These are phyloP conservation scores for Glaucopsyche alexis DNA, from an alignment of 2,888 invertebrate genomes.

Conservation along the genomic window DNA sequence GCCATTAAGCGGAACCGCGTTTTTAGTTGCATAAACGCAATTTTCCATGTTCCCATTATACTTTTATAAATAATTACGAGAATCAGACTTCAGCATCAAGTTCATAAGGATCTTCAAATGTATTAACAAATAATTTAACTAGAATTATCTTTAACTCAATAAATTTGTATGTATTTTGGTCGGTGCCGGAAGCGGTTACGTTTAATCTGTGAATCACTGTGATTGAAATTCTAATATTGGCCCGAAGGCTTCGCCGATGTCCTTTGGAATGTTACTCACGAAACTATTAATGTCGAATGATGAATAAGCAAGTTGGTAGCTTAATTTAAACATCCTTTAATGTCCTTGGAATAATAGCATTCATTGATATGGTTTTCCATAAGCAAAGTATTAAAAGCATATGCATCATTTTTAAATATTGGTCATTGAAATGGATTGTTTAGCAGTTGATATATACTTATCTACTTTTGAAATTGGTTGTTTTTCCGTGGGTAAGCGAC, in stretches of 20 bases:
- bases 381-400: neutral
- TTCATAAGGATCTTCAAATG: neutral
- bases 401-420: no score
- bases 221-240: slow-evolving; percentile 26
- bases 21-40: slow-evolving; percentile 54
- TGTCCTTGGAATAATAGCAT: slow-evolving; percentile 1
- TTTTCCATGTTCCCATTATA: neutral
- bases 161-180: slow-evolving; percentile 12
- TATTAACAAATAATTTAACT: neutral
- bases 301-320: neutral
- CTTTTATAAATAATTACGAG: neutral
- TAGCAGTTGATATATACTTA: no score
- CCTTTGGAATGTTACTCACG: slow-evolving; percentile 22
- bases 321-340: neutral
- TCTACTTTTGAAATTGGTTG: no score
- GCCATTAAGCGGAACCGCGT: slow-evolving; percentile 40
- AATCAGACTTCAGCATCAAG: no score
- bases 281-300: slow-evolving; percentile 26
- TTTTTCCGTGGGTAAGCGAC: neutral
- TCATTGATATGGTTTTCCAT: neutral
- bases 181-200: slow-evolving; percentile 4
- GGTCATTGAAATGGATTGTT: no score
- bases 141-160: neutral
- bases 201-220: slow-evolving; percentile 22
- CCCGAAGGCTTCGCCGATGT: neutral